Percentiles rank a stretch among this genome's conserved stretches.
These are phyloP conservation scores for Meteorus colon DNA, from an alignment of 2,888 invertebrate genomes.

Conservation along the genomic window DNA sequence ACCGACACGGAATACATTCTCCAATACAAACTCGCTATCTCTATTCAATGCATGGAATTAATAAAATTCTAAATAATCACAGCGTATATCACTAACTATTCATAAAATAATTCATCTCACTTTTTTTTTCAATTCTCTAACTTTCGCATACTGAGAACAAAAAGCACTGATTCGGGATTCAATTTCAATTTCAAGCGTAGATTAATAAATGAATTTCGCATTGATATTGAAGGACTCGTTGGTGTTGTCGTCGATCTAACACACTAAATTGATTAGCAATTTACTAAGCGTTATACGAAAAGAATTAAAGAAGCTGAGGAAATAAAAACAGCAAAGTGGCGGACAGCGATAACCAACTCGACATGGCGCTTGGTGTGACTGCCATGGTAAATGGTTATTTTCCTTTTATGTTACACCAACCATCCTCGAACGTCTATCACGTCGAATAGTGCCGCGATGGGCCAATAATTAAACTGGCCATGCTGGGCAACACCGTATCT, in stretches of 20 bases:
- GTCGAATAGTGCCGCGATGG: conserved; percentile 40
- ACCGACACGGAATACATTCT: background rate
- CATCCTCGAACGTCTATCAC: conserved; percentile 44
- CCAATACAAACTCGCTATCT: background rate
- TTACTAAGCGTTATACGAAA: background rate
- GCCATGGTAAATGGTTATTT: conserved; percentile 17
- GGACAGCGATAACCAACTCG: background rate
- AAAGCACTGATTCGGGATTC: too few species aligned
- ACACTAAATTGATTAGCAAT: too few species aligned
- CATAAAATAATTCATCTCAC: background rate
- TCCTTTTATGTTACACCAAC: conserved; percentile 16
- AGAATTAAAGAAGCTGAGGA: background rate
- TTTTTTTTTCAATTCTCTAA: too few species aligned
- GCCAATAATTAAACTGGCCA: conserved; percentile 41
- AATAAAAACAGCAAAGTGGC: background rate
- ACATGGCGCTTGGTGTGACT: conserved; percentile 2
- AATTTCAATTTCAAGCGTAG: too few species aligned
- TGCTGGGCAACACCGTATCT: conserved; percentile 34
- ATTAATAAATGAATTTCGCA: too few species aligned
- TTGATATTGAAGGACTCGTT: too few species aligned
- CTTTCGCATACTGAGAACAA: too few species aligned
- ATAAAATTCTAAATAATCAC: background rate
- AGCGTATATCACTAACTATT: background rate
- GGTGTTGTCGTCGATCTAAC: too few species aligned
- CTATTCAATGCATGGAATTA: background rate